Evolutionary conservation across 2,888 invertebrate species (phyloP).

Genomic region (Campopleginae sp.): DNA sequence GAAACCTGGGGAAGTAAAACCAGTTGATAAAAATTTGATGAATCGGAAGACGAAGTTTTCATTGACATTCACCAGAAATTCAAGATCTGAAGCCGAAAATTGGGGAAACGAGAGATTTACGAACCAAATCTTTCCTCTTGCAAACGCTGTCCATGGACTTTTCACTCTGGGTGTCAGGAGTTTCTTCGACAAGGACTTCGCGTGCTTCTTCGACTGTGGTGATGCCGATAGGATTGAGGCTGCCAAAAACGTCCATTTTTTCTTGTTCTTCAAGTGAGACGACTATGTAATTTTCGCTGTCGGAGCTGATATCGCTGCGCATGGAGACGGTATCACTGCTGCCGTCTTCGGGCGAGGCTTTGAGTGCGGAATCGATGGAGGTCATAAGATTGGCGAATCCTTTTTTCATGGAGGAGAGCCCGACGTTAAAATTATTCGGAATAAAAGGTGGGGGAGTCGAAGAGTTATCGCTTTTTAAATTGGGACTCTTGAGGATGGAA

Average conservation of each 20-base stretch:
- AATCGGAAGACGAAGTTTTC: neutral
- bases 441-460: constrained; percentile 74
- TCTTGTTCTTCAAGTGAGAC: constrained; percentile 88
- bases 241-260: constrained; percentile 85
- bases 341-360: constrained; percentile 89
- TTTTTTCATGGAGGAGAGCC: constrained; percentile 92
- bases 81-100: constrained; percentile 80
- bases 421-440: constrained; percentile 84
- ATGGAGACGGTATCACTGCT: constrained; percentile 91
- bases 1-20: constrained; percentile 85
- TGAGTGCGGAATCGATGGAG: constrained; percentile 92
- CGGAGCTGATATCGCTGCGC: constrained; percentile 93
- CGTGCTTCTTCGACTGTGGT: constrained; percentile 91
- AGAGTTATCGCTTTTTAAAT: constrained; percentile 67
- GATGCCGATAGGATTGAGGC: constrained; percentile 78
- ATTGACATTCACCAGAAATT: neutral
- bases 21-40: constrained; percentile 74
- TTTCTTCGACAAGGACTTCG: constrained; percentile 91
- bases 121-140: constrained; percentile 91
- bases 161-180: constrained; percentile 92
- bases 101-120: constrained; percentile 67
- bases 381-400: constrained; percentile 93
- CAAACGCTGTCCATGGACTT: constrained; percentile 93
- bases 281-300: constrained; percentile 94
- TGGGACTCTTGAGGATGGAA: constrained; percentile 42